Evolutionary conservation across 1,140 invertebrate species (phyloP).

Genomic region (Acromyrmex charruanus): DNA sequence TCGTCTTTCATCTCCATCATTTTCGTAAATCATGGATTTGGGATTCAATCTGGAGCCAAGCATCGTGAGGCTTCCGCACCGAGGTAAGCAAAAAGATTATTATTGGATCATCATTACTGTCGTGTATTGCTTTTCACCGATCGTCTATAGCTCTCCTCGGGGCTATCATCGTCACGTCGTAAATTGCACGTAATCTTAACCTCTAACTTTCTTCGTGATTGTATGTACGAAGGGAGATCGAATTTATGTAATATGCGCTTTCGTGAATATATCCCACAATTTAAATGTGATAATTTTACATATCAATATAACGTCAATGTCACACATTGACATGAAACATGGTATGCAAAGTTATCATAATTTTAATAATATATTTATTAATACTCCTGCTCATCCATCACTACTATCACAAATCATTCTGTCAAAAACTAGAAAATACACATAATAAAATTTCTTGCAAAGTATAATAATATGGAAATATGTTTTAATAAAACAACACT

Average conservation of each 20-base stretch:
- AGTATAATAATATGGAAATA: too few species aligned
- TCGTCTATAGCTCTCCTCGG: conserved; percentile 21
- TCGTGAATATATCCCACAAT: background rate
- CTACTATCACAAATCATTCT: too few species aligned
- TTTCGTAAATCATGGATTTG: conserved; percentile 15
- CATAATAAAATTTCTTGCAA: too few species aligned
- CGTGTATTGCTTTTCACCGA: conserved; percentile 45
- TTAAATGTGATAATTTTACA: background rate
- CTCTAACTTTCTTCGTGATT: conserved; percentile 32
- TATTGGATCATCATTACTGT: conserved; percentile 56
- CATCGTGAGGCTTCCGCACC: background rate
- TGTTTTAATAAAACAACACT: too few species aligned
- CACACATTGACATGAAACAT: background rate
- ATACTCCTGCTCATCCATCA: too few species aligned
- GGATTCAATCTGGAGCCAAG: conserved; percentile 26
- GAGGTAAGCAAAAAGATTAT: conserved; percentile 41
- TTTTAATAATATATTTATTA: background rate
- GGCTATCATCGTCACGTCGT: conserved; percentile 41
- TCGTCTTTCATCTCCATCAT: background rate
- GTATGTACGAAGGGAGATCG: background rate
- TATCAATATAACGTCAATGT: background rate
- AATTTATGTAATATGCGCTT: conserved; percentile 27
- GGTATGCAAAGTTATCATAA: background rate
- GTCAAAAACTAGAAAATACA: too few species aligned
- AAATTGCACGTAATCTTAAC: conserved; percentile 49